A percentile compares a stretch with the other conserved stretches of the same genome.
phyloP scores from a whole-genome alignment of 2,888 invertebrate genomes.

The Drosophila borborema region DNA sequence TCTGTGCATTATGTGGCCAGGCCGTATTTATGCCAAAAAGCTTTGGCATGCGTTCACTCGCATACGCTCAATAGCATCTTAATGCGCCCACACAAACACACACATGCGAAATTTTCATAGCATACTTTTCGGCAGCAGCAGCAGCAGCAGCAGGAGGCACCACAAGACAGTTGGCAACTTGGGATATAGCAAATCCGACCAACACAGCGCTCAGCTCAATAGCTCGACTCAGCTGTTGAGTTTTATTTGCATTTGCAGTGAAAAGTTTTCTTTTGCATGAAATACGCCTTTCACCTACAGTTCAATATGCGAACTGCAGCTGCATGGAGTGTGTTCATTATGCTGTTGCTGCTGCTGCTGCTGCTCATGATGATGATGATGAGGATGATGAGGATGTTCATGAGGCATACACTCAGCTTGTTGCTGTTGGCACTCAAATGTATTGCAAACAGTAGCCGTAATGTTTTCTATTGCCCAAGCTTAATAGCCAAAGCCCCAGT shows the following conservation, averaged over 20 bases:
- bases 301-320: constrained; percentile 25
- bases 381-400: too few species aligned
- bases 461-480: constrained; percentile 57
- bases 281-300: constrained; percentile 49
- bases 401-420: not conserved
- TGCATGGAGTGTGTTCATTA: constrained; percentile 7
- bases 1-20: constrained; percentile 63
- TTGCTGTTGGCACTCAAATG: constrained; percentile 54
- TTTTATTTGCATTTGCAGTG: constrained; percentile 39
- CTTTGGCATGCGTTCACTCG: constrained; percentile 55
- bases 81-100: constrained; percentile 37
- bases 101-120: constrained; percentile 50
- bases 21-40: constrained; percentile 67
- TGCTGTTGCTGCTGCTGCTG: not conserved
- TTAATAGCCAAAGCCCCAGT: constrained; percentile 64
- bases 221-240: constrained; percentile 26
- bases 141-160: not conserved
- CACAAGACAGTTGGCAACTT: constrained; percentile 9
- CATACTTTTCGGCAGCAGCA: constrained; percentile 44
- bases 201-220: constrained; percentile 24
- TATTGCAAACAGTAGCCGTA: constrained; percentile 61
- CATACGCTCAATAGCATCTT: constrained; percentile 61
- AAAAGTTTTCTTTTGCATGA: constrained; percentile 48
- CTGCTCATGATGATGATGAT: too few species aligned
- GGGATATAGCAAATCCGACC: constrained; percentile 36